phyloP scores from a whole-genome alignment of 2,113 vertebrate species.

The Sceloporus tristichus region DNA sequence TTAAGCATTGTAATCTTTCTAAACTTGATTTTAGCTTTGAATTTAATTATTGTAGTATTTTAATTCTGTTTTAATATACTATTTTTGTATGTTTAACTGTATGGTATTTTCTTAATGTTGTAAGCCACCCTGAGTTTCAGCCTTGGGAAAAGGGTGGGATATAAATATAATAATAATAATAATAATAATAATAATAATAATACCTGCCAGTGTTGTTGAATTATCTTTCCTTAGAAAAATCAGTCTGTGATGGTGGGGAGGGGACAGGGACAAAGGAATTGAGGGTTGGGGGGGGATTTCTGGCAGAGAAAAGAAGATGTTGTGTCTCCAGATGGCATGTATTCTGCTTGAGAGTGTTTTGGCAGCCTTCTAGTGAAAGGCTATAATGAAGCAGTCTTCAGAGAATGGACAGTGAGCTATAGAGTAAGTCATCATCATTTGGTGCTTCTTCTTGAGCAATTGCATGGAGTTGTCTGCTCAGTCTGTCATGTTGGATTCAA shows the following conservation, averaged over 20 bases:
- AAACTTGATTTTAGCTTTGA: too few relatives aligned
- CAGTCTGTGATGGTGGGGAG: background rate
- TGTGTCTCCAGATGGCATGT: background rate
- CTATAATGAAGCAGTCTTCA: slow-evolving; percentile 12
- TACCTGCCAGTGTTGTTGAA: background rate
- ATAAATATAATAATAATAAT: too few relatives aligned
- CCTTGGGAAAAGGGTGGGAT: too few relatives aligned
- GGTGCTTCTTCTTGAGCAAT: slow-evolving; percentile 4
- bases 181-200: too few relatives aligned
- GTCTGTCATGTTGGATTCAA: background rate
- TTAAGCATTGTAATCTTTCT: too few relatives aligned
- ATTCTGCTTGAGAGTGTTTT: background rate
- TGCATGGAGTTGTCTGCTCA: background rate
- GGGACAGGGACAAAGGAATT: background rate
- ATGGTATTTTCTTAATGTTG: too few relatives aligned
- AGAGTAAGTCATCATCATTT: slow-evolving; percentile 17
- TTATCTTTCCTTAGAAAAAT: background rate
- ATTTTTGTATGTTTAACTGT: too few relatives aligned
- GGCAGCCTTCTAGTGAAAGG: background rate
- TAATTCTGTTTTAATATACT: too few relatives aligned
- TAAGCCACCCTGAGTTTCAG: too few relatives aligned
- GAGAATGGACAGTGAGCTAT: background rate
- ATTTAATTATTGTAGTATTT: too few relatives aligned
- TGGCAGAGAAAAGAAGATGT: background rate
- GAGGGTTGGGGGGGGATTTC: background rate